Evolutionary conservation across 2,113 vertebrate species (phyloP).

Genomic region (Lepidothrix coronata): DNA sequence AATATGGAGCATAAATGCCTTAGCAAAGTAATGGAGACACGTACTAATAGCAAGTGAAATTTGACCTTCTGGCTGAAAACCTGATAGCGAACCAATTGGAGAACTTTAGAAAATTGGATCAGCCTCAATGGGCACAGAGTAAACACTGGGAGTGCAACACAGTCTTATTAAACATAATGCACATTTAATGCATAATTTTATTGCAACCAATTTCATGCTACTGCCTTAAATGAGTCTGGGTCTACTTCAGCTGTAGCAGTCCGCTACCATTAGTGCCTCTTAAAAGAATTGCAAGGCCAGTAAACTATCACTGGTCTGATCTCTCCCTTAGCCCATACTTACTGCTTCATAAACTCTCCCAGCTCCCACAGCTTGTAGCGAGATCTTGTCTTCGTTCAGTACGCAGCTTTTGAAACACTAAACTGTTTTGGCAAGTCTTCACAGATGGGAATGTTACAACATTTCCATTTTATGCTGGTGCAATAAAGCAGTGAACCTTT

Average conservation of each 20-base stretch:
- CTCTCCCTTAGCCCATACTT: slow-evolving; percentile 74
- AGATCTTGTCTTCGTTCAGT: slow-evolving; percentile 72
- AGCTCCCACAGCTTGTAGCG: slow-evolving; percentile 72
- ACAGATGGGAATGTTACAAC: slow-evolving; percentile 64
- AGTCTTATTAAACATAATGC: slow-evolving; percentile 85
- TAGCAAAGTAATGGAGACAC: slow-evolving; percentile 79
- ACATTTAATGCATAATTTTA: slow-evolving; percentile 87
- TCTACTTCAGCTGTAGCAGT: slow-evolving; percentile 75
- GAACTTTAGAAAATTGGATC: slow-evolving; percentile 84
- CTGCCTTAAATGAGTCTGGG: slow-evolving; percentile 77
- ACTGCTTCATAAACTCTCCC: slow-evolving; percentile 80
- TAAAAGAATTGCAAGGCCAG: slow-evolving; percentile 76
- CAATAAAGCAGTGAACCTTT: slow-evolving; percentile 65
- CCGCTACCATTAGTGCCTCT: slow-evolving; percentile 76
- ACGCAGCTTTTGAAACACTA: slow-evolving; percentile 74
- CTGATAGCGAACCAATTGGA: slow-evolving; percentile 78
- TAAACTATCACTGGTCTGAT: slow-evolving; percentile 73
- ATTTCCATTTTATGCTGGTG: slow-evolving; percentile 72
- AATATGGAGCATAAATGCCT: slow-evolving; percentile 78
- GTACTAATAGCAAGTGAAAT: slow-evolving; percentile 81
- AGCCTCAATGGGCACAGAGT: slow-evolving; percentile 80
- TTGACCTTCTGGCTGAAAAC: slow-evolving; percentile 82
- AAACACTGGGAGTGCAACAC: slow-evolving; percentile 82
- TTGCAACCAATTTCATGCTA: slow-evolving; percentile 85
- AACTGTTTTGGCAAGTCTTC: slow-evolving; percentile 75